phyloP scores from a whole-genome alignment of 2,113 vertebrate species.

The Castor canadensis region DNA sequence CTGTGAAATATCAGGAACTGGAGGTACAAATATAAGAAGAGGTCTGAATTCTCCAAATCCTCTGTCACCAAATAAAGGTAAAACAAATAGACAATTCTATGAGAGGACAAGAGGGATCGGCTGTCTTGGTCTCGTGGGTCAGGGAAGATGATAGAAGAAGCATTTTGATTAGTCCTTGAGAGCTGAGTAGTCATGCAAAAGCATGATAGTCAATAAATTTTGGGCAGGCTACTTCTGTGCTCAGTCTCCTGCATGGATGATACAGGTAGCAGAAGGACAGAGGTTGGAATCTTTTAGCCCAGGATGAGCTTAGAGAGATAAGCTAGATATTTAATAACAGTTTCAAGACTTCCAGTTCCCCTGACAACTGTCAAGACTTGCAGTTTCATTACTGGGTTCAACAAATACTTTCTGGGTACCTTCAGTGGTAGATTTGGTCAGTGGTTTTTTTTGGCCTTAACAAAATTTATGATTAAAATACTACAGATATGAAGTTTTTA shows the following conservation, averaged over 20 bases:
- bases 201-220: not conserved
- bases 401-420: not conserved
- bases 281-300: not conserved
- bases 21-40: not conserved
- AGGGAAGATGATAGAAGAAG: not conserved
- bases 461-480: not conserved
- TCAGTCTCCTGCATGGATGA: not conserved
- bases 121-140: not conserved
- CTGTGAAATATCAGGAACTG: not conserved
- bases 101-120: not conserved
- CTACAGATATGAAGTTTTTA: not conserved
- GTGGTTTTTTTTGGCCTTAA: not conserved
- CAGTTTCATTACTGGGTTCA: not conserved
- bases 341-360: slow-evolving; percentile 5
- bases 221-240: not conserved
- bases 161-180: not conserved
- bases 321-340: not conserved
- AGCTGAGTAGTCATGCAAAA: not conserved
- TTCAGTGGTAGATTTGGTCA: not conserved
- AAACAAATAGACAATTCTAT: not conserved
- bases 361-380: not conserved
- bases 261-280: not conserved
- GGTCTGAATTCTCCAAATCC: not conserved
- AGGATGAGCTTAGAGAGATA: not conserved
- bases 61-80: not conserved